Evolutionary conservation across 2,113 vertebrate species (phyloP), one percentile per base, ranked within the genome.

Genomic region (Neolamprologus variostigma): DNA sequence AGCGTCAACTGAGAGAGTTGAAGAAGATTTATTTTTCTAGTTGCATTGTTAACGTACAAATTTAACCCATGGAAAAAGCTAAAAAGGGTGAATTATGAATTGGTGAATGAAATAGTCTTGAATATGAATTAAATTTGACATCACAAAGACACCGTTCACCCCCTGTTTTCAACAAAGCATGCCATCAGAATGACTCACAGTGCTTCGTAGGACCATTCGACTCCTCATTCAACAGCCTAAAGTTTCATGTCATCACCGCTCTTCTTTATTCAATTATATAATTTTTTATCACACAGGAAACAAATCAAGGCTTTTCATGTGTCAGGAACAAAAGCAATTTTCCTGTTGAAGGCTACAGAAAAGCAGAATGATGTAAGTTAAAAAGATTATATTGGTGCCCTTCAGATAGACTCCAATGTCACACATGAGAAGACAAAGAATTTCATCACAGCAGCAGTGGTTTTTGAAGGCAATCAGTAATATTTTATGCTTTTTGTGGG

Each of bases 341-440:
- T 86, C 82, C 23, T 54, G 87, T 81, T 90, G 93, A 94, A 94
- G 92, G 92, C 92, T 92, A 79, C 42, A 81, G 83, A 82, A 89
- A 91, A 87, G 87, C 86, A 87, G 51, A 10, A 55, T 19, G 59
- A 92, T 82, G 78, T 87, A 89, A 90, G 78, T 82, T 73, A 76
- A 90, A 90, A 87, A 91, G 88, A 92, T 89, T 84, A 87, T 88
- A 93, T 78, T 86, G 91, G 82, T 89, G 87, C 91, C 93, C 90
- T 94, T 95, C 66, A 51, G 87, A 90, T 88, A 85, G 90, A 89
- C 89, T 89, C 54, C 93, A 91, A 89, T 93, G 94, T 94, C 94
- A 93, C 93, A 93, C 91, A 89, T 81, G 91, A 94, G 86, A 85
- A 90, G 88, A 85, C 89, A 88, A 88, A 86, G 83, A 81, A 92